Conservation (phyloP, 2,113 vertebrate species). For the Aldabrachelys gigantea region DNA sequence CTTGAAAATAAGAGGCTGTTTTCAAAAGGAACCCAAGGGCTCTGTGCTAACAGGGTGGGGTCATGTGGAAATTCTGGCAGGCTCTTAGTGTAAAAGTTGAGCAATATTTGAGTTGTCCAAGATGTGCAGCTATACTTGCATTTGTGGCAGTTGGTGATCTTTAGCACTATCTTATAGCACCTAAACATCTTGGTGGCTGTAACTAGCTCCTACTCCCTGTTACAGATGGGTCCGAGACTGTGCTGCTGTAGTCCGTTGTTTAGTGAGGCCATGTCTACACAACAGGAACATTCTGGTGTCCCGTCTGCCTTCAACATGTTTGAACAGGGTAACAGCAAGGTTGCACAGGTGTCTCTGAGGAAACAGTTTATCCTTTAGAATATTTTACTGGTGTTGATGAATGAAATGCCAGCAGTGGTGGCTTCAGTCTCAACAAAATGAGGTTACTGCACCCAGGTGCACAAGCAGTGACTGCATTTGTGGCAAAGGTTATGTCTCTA, state of each 20-base stretch:
- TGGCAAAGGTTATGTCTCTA: not conserved
- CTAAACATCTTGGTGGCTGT: not conserved
- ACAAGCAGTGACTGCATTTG: not conserved
- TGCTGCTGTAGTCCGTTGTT: not conserved
- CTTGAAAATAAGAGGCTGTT: not conserved
- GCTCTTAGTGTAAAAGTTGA: rapidly evolving
- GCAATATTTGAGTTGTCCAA: not conserved
- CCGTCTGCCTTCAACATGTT: not conserved
- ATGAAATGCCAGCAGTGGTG: not conserved
- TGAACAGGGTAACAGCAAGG: not conserved
- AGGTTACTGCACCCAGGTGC: not conserved
- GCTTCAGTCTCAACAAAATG: not conserved
- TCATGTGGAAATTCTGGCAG: rapidly evolving
- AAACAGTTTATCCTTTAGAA: not conserved
- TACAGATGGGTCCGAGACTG: not conserved
- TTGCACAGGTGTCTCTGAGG: not conserved
- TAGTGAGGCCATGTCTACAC: too few relatives aligned
- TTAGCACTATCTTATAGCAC: not conserved
- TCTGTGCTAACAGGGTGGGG: not conserved
- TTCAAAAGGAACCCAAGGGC: not conserved
- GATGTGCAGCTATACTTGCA: rapidly evolving
- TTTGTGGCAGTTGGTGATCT: not conserved
- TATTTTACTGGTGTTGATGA: not conserved
- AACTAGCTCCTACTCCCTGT: not conserved
- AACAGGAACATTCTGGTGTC: not conserved